phyloP scores from a whole-genome alignment of 2,113 vertebrate species.

The Thalassarche chlororhynchos region DNA sequence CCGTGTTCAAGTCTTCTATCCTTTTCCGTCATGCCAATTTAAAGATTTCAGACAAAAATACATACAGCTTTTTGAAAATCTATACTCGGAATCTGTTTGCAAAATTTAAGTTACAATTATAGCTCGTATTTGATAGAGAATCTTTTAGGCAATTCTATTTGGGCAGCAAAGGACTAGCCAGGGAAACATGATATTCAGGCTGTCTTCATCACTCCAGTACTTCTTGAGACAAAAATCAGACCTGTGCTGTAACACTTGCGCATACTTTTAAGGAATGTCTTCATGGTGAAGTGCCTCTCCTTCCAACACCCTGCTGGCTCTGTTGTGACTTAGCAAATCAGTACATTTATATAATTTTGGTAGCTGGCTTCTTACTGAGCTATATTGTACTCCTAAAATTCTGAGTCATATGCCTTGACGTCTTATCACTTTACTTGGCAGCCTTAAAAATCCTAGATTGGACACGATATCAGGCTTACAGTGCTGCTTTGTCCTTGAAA shows the following conservation, averaged over 20 bases:
- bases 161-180: conserved; percentile 2
- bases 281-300: neutral
- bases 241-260: neutral
- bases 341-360: conserved; percentile 31
- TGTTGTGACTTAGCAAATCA: conserved; percentile 16
- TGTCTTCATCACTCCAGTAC: neutral
- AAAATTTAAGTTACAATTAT: neutral
- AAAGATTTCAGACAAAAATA: neutral
- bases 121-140: neutral
- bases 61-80: neutral
- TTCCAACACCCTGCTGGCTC: conserved; percentile 5
- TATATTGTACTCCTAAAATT: conserved; percentile 16
- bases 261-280: neutral
- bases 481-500: conserved; percentile 6
- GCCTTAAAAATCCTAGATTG: neutral
- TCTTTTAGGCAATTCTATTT: conserved; percentile 6
- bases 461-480: neutral
- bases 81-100: neutral
- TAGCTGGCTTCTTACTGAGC: conserved; percentile 40
- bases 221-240: neutral
- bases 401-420: conserved; percentile 55
- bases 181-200: conserved; percentile 19
- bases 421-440: conserved; percentile 43
- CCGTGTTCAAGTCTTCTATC: neutral
- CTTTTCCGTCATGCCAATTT: neutral